Base-by-base conservation (phyloP, 2,888 invertebrate species). In the Monoplex corrugatus region DNA sequence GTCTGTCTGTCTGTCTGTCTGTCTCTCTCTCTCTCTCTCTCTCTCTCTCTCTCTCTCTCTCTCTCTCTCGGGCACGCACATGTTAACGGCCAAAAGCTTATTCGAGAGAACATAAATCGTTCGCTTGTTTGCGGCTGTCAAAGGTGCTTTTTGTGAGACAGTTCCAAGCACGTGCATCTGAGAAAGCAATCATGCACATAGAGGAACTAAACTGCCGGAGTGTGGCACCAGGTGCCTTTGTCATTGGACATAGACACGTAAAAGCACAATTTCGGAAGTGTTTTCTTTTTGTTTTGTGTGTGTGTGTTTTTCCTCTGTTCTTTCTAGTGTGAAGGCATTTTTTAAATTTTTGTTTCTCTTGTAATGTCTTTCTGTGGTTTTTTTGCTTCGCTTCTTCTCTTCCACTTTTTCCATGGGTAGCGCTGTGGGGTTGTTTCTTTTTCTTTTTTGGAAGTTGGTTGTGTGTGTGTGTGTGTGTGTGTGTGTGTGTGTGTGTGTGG, bases 401-500 rank as follows among this genome's bases (percentile, higher is more conserved):
- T 19, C 19, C 50, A 13, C 50, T 50, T 19, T 50, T 19, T 50
- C 50, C 19, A 10, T 50, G 13, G 10, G 13, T 50, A 10, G 10
- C 50, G 10, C 50, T 50, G 13, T 50, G 13, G 10, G 13, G 10
- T 19, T 50, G 13, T 50, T 19, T 50, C 50, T 50, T 50, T 50
- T 19, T 50, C 50, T 50, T 19, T 50, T 19, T 50, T 50, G 50
- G 10, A 50, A 50, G 13, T 50, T 50, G 50, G 13, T 8, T 57
- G 1, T 57, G 57, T 57, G 57, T 57, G 57, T 68, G 68, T 68
- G 68, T 68, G 68, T 68, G 72, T 72, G 32, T 32, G 72, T 72
- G 75, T 78, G 75, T 78, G 75, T 78, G 75, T 38, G 75, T 38
- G 75, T 78, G 75, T 19, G 38, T 78, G 40, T 57, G 57, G 57